Base-by-base conservation (phyloP, 2,888 invertebrate genomes). In the Oligia strigilis region DNA sequence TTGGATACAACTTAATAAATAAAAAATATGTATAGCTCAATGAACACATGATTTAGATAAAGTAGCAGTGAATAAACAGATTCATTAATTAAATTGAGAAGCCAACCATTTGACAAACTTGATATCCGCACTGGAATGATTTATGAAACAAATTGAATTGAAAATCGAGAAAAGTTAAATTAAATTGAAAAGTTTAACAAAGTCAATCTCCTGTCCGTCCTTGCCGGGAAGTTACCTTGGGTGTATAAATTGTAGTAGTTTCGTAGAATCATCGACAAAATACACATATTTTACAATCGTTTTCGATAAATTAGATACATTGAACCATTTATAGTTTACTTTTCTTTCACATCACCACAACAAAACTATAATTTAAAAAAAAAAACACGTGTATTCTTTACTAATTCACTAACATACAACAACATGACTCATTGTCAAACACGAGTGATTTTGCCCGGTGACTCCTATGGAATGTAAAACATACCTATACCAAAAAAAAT, bases 241-340 rank as follows among this genome's bases (percentile, higher is more conserved):
- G 5, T 65, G 2, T 69, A 81, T 14, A 19, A 72, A 36, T 75
- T 85, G 19, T 52, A 81, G 55, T 85, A 85, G 64, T 72, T 83
- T 5, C 81, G 75, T n/a, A 83, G 23, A 14, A 83, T 81, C 19
- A 85, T 75, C 2, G 85, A 43, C 55, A 75, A 75, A 60, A 83
- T 81, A 81, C 85, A 83, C 85, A 83, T 83, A 13, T 13, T 49
- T 49, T 49, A 49, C 4, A 49, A 49, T 46, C 1, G 13, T 46
- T n/a, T 40, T 14, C 1, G 6, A 52, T 19, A 11, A 17, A 60
- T 13, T n/a, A 6, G 11, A 40, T 29, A 11, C 11, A 40, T 23
- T 36, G 4, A 49, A 58, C 14, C 3, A 14, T 11, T 29, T 13
- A 65, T 4, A 4, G 9, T n/a, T 36, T 43, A 43, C 2, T 55